A percentile compares a stretch with the other conserved stretches of the same genome.
phyloP scores from a whole-genome alignment of 2,888 invertebrate genomes.

The Amphiduros pacificus region DNA sequence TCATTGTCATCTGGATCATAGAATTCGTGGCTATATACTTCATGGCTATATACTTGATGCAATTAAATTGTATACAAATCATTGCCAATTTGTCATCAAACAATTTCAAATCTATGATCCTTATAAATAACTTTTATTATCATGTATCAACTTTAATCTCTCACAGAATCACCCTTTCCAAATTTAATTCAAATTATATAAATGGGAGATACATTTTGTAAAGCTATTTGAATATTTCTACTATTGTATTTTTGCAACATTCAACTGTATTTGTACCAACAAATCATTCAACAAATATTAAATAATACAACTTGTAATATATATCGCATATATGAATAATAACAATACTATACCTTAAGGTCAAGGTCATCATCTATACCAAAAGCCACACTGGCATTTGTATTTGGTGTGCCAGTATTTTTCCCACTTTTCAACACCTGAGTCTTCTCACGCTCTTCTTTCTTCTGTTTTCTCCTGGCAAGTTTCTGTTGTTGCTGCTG shows the following conservation, averaged over 20 bases:
- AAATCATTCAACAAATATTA: not conserved
- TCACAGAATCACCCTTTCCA: too few species aligned
- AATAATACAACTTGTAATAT: not conserved
- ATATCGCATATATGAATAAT: not conserved
- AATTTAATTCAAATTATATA: not conserved
- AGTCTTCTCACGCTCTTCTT: conserved; percentile 34
- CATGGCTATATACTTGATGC: too few species aligned
- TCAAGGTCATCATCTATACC: conserved; percentile 48
- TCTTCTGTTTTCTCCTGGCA: conserved; percentile 39
- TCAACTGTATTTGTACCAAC: not conserved
- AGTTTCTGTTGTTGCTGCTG: conserved; percentile 52
- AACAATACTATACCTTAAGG: conserved; percentile 21
- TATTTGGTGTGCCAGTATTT: not conserved
- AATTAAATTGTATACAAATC: too few species aligned
- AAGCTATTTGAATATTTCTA: not conserved
- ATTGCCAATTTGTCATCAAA: too few species aligned
- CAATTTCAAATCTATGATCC: too few species aligned
- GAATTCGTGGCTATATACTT: too few species aligned
- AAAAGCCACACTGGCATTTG: conserved; percentile 31
- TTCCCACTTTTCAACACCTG: not conserved
- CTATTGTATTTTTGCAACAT: not conserved
- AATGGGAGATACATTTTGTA: not conserved
- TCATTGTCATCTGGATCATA: too few species aligned
- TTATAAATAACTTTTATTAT: too few species aligned
- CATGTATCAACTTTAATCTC: too few species aligned